Evolutionary conservation across 1,140 invertebrate genomes (phyloP), one percentile per base, ranked within the genome.

Genomic region (Saccostrea glomerata): DNA sequence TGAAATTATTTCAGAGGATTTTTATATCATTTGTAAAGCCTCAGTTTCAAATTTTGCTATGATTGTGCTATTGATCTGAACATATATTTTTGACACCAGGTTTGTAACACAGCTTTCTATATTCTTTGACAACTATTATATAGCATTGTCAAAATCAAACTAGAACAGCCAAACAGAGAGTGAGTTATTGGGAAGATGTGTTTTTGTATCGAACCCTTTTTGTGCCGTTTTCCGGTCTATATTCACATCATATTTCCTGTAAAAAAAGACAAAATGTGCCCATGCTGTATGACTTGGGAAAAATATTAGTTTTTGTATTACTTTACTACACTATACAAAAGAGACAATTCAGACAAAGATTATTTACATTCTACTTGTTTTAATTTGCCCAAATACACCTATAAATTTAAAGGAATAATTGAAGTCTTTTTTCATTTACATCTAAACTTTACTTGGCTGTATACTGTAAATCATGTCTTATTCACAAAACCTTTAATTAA

Each of bases 171-270:
- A 77, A 77, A 77, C 70, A 77, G 70, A 77, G 70, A 77, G 70
- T 77, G 70, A 77, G 70, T 36, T 77, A 77, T 36, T 77, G 70
- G 70, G 25, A 77, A 77, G 70, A 77, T 77, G 70, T 77, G 70
- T 25, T 77, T n/a, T 30, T 36, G 70, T 77, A 36, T 77, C 70
- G 20, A 84, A 84, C 82, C 82, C 55, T 84, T 84, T 84, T 54
- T 84, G 82, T 55, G 82, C 82, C n/a, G 82, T 84, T 56, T 84
- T 84, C 82, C 55, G 17, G 47, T 84, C 82, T 23, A 84, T 56
- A 54, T 84, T 36, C 40, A 84, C 82, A 84, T 84, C 82, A 84
- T 84, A 84, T 84, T 84, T 84, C 82, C 82, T 84, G 82, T 55
- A 84, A 84, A 84, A 54, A 56, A 84, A 84, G 55, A 84, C 30